These are phyloP conservation scores for Callipepla squamata DNA, from an alignment of 2,113 vertebrate genomes.

Conservation along the genomic window DNA sequence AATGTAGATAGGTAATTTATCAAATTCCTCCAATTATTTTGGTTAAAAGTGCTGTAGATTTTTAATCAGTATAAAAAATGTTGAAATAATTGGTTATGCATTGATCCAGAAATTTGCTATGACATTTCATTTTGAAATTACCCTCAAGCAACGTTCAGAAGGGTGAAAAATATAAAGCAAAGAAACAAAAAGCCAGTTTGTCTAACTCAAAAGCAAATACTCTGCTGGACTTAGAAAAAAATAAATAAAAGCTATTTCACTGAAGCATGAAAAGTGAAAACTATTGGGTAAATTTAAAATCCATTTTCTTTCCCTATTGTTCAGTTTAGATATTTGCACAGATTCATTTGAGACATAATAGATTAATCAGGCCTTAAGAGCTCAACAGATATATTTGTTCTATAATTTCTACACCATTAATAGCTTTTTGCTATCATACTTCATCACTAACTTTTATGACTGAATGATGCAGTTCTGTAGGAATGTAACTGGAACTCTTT, in stretches of 20 bases:
- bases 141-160: not conserved
- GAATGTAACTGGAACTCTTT: not conserved
- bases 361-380: not conserved
- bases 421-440: not conserved
- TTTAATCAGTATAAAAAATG: not conserved
- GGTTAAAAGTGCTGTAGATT: not conserved
- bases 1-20: not conserved
- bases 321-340: not conserved
- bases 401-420: not conserved
- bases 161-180: not conserved
- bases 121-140: not conserved
- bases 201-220: not conserved
- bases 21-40: not conserved
- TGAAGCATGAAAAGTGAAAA: not conserved
- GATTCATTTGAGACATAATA: not conserved
- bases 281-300: not conserved
- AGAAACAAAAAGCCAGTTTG: not conserved
- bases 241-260: fast-evolving
- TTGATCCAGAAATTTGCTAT: not conserved
- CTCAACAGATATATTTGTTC: not conserved
- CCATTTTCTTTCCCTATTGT: not conserved
- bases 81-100: not conserved
- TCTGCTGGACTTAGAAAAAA: not conserved
- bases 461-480: not conserved
- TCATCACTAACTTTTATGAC: not conserved